phyloP scores from a whole-genome alignment of 2,888 invertebrate genomes.

The Syrista parreyssii region DNA sequence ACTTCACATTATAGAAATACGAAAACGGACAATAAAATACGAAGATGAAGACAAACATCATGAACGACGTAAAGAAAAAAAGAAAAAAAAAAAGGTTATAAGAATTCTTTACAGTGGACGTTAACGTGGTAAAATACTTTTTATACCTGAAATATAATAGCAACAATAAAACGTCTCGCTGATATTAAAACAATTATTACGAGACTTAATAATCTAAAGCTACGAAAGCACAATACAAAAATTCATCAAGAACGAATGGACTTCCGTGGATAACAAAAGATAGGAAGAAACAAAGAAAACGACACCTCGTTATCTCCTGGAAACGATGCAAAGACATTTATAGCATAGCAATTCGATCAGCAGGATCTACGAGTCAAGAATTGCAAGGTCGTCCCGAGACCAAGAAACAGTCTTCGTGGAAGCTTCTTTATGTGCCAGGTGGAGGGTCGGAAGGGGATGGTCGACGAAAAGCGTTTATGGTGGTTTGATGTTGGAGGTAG shows the following conservation, averaged over 20 bases:
- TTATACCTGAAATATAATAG: background rate
- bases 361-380: background rate
- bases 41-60: background rate
- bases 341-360: background rate
- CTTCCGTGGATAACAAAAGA: background rate
- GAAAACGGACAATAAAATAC: background rate
- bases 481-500: conserved; percentile 35
- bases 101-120: background rate
- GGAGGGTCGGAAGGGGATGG: conserved; percentile 1
- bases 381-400: background rate
- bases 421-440: background rate
- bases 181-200: background rate
- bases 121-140: background rate
- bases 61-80: background rate
- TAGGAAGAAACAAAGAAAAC: background rate
- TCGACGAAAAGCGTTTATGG: conserved; percentile 43
- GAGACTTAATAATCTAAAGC: background rate
- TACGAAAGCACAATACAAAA: background rate
- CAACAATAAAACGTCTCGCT: background rate
- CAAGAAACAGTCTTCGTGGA: background rate
- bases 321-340: background rate
- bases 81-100: too few species aligned
- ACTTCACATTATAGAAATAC: background rate
- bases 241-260: background rate
- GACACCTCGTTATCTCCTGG: background rate